Evolutionary conservation across 2,797 vertebrate species (phyloP), one percentile per base, ranked within the genome.

Genomic region (Brotogeris chrysoptera): DNA sequence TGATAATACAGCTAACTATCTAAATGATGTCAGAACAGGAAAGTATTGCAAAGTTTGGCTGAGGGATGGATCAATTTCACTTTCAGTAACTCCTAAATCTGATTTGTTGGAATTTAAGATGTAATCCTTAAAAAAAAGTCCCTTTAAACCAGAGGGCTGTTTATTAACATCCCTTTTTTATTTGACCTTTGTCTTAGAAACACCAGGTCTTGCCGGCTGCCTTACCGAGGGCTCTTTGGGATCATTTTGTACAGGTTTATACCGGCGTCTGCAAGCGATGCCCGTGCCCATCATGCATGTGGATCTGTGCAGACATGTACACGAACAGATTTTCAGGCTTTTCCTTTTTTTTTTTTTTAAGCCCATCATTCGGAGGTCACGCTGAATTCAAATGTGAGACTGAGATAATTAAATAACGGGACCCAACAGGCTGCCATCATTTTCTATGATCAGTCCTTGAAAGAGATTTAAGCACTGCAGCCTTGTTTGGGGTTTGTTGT

Each of bases 61-160:
- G 98, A 98, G 97, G 97, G 98, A 98, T 98, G 98, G 98, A 98
- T 98, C 98, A 98, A 98, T 98, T 98, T 98, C 98, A 98, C 98
- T 98, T 98, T 98, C 98, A 98, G 97, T 95, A 98, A 97, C 98
- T 98, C 96, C 98, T 98, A 98, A 98, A 98, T 98, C 98, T 98
- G 98, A 98, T 98, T 98, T 98, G 98, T 96, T 95, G 98, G 98
- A 98, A 98, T 98, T 98, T 98, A 98, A 98, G 97, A 98, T 98
- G 98, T 98, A 98, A 98, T 98, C 98, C 98, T 97, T 80, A 93
- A 97, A 90, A 93, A 98, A 92, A 96, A 98, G 94, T 96, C 95
- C 95, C 92, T 86, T 98, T 98, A 98, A 98, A 98, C 96, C 90
- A 36, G 69, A 97, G 94, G 91, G 90, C 95, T 98, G 98, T 98